Conservation (phyloP, 2,113 vertebrate species). For the Varanus salvator region DNA sequence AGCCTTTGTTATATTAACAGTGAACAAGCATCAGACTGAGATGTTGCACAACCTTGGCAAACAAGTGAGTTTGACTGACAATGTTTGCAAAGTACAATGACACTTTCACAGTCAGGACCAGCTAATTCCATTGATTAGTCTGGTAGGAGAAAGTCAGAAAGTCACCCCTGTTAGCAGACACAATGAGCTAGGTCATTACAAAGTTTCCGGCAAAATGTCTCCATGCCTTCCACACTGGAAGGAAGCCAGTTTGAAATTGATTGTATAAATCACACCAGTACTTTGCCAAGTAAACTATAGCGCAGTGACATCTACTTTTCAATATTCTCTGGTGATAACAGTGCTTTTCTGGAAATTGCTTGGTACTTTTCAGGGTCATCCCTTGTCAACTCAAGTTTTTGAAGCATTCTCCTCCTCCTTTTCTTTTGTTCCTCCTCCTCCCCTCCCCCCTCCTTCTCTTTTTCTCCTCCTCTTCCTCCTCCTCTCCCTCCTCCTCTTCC, state of each 20-base stretch:
- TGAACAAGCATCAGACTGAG: not conserved
- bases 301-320: not conserved
- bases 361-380: not conserved
- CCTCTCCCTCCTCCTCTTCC: no score
- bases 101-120: conserved; percentile 5
- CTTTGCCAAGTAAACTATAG: conserved; percentile 36
- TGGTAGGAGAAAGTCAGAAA: not conserved
- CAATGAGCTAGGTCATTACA: conserved; percentile 32
- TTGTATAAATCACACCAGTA: not conserved
- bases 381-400: not conserved
- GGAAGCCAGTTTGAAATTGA: conserved; percentile 33
- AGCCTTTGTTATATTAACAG: not conserved
- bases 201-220: not conserved
- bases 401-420: not conserved
- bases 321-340: not conserved
- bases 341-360: not conserved
- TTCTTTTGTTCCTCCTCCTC: no score
- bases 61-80: not conserved
- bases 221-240: not conserved
- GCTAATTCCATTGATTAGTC: conserved; percentile 2
- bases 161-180: not conserved
- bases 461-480: not conserved
- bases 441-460: no score
- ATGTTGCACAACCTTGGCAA: not conserved
- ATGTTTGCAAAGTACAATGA: conserved; percentile 5